phyloP scores from a whole-genome alignment of 2,113 vertebrate species.

The Ciconia maguari region DNA sequence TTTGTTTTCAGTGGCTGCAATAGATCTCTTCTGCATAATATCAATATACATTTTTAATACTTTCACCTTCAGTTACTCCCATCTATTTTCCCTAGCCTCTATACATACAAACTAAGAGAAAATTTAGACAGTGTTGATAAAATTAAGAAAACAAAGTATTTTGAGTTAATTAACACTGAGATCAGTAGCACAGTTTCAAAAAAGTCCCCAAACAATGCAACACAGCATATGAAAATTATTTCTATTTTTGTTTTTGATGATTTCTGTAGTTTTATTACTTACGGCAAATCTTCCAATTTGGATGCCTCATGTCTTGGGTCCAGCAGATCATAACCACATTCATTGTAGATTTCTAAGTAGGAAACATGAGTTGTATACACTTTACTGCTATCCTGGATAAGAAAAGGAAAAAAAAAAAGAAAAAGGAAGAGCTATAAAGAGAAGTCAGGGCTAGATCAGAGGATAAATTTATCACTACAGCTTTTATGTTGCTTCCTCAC shows the following conservation, averaged over 20 bases:
- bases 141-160: background rate
- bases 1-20: background rate
- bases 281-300: conserved; percentile 92
- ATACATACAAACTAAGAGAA: background rate
- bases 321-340: conserved; percentile 92
- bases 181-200: conserved; percentile 17
- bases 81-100: background rate
- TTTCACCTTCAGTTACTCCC: background rate
- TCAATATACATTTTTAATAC: background rate
- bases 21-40: background rate
- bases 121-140: background rate
- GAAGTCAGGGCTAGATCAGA: background rate
- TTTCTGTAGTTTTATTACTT: conserved; percentile 71
- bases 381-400: conserved; percentile 84
- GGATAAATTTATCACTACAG: background rate
- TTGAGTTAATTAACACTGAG: conserved; percentile 24
- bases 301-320: conserved; percentile 88
- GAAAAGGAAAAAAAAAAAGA: background rate
- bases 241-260: background rate
- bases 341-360: conserved; percentile 98
- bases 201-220: background rate
- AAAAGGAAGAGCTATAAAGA: background rate
- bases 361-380: conserved; percentile 89
- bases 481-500: background rate
- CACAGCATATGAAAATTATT: conserved; percentile 26